A percentile compares a stretch with the other conserved stretches of the same genome.
These are phyloP conservation scores for Spea multiplicata DNA, from an alignment of 2,113 vertebrate genomes.

Conservation along the genomic window DNA sequence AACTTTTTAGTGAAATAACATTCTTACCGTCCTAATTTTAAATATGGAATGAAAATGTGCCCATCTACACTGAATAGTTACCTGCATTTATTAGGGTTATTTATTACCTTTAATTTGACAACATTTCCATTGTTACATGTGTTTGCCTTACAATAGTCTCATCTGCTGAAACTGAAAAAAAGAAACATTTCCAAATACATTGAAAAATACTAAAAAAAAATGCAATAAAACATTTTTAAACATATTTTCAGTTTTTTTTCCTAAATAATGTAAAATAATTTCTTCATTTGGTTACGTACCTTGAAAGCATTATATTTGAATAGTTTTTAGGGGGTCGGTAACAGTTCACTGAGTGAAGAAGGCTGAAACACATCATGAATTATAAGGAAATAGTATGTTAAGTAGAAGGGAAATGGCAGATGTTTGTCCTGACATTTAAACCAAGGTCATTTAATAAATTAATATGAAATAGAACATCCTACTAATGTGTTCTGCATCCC, in stretches of 20 bases:
- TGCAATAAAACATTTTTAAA: too few relatives aligned
- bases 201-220: too few relatives aligned
- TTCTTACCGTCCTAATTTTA: background rate
- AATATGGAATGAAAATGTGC: background rate
- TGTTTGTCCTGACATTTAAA: constrained; percentile 52
- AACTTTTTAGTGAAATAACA: background rate
- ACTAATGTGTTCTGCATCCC: constrained; percentile 46
- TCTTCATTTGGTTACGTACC: too few relatives aligned
- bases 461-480: constrained; percentile 49
- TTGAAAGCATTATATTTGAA: background rate
- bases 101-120: too few relatives aligned
- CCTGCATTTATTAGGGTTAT: too few relatives aligned
- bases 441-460: constrained; percentile 55
- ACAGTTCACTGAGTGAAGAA: constrained; percentile 3
- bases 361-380: constrained; percentile 46
- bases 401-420: constrained; percentile 41
- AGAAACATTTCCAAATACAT: too few relatives aligned
- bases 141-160: too few relatives aligned
- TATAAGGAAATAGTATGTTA: constrained; percentile 43
- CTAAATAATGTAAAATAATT: too few relatives aligned
- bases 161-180: too few relatives aligned
- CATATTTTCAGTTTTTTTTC: too few relatives aligned
- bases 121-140: too few relatives aligned
- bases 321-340: background rate
- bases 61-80: too few relatives aligned